phyloP scores from a whole-genome alignment of 2,888 invertebrate species.

The Amphipyra berbera region DNA sequence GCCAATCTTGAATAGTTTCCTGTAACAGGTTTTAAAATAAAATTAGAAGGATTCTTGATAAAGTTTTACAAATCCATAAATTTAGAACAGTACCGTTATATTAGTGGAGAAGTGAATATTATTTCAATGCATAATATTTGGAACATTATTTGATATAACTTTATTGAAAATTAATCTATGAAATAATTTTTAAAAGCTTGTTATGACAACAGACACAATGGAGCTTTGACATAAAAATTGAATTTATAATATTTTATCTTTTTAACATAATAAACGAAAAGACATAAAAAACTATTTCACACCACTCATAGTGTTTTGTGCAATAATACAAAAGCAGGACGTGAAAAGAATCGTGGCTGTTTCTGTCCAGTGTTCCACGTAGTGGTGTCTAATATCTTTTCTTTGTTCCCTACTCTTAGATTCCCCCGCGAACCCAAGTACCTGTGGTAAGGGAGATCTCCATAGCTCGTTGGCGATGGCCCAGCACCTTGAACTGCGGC shows the following conservation, averaged over 20 bases:
- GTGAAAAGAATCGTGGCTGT: slow-evolving; percentile 87
- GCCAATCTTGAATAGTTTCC: slow-evolving; percentile 99
- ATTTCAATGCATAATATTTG: slow-evolving; percentile 2
- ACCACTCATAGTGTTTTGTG: slow-evolving; percentile 86
- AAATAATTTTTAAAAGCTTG: slow-evolving; percentile 14
- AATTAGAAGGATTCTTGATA: slow-evolving; percentile 18
- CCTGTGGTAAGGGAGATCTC: slow-evolving; percentile 99
- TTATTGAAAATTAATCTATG: slow-evolving; percentile 1
- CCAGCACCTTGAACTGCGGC: slow-evolving; percentile 99
- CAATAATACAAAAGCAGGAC: slow-evolving; percentile 89
- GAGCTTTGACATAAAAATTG: slow-evolving; percentile 12
- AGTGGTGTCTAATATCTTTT: slow-evolving; percentile 68
- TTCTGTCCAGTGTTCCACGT: slow-evolving; percentile 86
- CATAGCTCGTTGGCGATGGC: slow-evolving; percentile 98
- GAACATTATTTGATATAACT: slow-evolving; percentile 15
- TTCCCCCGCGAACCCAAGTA: slow-evolving; percentile 88
- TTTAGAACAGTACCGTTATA: background rate
- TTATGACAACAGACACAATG: slow-evolving; percentile 19
- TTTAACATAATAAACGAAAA: slow-evolving; percentile 57
- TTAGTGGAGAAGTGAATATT: slow-evolving; percentile 1
- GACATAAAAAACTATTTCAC: slow-evolving; percentile 70
- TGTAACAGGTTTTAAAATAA: slow-evolving; percentile 77
- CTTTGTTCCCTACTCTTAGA: slow-evolving; percentile 60
- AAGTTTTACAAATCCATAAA: background rate
- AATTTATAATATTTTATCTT: slow-evolving; percentile 9